phyloP scores from a whole-genome alignment of 1,140 invertebrate species.

The Sycophila sp. region DNA sequence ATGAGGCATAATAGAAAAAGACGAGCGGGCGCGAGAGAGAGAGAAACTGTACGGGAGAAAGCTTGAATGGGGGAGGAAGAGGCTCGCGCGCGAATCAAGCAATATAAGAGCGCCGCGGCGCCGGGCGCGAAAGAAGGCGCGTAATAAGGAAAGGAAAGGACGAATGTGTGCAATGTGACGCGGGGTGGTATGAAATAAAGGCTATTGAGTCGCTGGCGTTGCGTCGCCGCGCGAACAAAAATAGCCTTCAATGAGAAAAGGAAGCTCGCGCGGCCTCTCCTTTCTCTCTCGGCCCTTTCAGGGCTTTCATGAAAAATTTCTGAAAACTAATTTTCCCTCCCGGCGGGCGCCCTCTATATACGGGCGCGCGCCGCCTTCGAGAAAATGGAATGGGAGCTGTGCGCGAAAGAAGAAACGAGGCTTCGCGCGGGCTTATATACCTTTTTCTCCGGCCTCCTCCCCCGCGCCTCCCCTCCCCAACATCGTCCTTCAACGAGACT shows the following conservation, averaged over 20 bases:
- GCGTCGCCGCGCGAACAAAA: constrained; percentile 52
- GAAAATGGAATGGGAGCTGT: neutral
- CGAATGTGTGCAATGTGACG: constrained; percentile 39
- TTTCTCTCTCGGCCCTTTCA: constrained; percentile 51
- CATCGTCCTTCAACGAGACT: no score
- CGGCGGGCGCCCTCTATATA: neutral
- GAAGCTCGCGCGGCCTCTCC: constrained; percentile 57
- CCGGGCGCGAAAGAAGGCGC: neutral
- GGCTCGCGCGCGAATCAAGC: neutral
- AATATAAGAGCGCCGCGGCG: constrained; percentile 3
- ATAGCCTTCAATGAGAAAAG: constrained; percentile 65
- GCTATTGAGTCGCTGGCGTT: constrained; percentile 55
- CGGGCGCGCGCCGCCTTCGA: neutral
- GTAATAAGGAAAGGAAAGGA: constrained; percentile 33
- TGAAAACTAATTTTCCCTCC: constrained; percentile 63
- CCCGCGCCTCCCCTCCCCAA: neutral
- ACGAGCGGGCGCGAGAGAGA: neutral
- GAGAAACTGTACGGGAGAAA: neutral
- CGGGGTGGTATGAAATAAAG: constrained; percentile 60
- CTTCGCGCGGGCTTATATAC: constrained; percentile 30
- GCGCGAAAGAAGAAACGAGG: constrained; percentile 39
- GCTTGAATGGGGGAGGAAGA: neutral
- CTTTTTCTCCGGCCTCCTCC: constrained; percentile 11
- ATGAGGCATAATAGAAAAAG: constrained; percentile 22
- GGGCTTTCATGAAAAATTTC: constrained; percentile 64